Evolutionary conservation across 2,888 invertebrate genomes (phyloP), one percentile per base, ranked within the genome.

Genomic region (Ptilodon capucinus): DNA sequence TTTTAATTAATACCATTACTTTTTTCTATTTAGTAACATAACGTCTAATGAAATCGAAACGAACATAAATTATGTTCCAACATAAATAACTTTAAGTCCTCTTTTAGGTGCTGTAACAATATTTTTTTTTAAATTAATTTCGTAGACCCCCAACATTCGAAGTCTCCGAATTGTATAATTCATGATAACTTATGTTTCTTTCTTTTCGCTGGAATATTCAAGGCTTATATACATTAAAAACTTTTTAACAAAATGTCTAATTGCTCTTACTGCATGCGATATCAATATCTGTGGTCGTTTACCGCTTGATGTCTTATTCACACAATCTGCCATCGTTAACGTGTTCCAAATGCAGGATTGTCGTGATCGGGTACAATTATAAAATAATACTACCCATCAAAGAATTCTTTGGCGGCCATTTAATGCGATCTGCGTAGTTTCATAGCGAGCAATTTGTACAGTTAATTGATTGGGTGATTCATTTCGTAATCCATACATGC

Each of bases 341-440:
- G 38, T 42, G 40, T 16, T 54, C 60, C 55, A 44, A 42, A 46
- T 40, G 56, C 51, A 32, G 34, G 43, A 19, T n/a, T 54, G 21
- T 44, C 60, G 39, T 44, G 42, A 41, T 40, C 41, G 23, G 4
- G 36, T 36, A 23, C 40, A 51, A 48, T 60, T 56, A 58, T 36
- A n/a, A 51, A 21, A 56, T 40, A 23, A 17, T 44, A 34, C 36
- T 41, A 40, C 35, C 35, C 17, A 18, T 50, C 44, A 0, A 14
- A 44, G 13, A 44, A 47, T 44, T 44, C 28, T 45, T 60, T 40
- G 19, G 7, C n/a, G 32, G 51, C 41, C 40, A 30, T 42, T 46
- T 46, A 42, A 9, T 30, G 8, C 7, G 6, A 28, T 35, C 28
- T 39, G 17, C 1, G 17, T 19, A 42, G 40, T 18, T 35, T 11